Conservation (phyloP, 2,797 vertebrate genomes). For the Paratrypauchen microcephalus region DNA sequence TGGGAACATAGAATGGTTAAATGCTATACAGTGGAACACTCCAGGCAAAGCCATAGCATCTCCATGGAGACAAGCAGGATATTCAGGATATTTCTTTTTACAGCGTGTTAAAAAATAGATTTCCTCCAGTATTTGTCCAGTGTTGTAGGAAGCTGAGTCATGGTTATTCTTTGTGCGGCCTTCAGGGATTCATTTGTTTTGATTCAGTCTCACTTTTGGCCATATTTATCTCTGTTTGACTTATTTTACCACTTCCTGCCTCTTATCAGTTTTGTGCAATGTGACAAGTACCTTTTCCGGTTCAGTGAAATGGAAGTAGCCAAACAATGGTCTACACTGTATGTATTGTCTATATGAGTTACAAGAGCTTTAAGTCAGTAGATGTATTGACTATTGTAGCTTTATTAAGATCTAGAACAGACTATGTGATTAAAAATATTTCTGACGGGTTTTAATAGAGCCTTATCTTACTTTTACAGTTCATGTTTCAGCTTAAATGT, state of each 20-base stretch:
- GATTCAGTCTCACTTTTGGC: neutral
- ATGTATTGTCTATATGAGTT: neutral
- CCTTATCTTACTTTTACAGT: too few species aligned
- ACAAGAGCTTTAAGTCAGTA: neutral
- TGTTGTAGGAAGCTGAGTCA: neutral
- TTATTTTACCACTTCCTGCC: neutral
- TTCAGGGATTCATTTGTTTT: neutral
- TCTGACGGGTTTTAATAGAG: neutral
- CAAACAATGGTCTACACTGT: neutral
- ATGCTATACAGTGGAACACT: too few species aligned
- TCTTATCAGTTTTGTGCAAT: neutral
- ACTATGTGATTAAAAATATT: too few species aligned
- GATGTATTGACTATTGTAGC: neutral
- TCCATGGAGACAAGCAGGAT: too few species aligned
- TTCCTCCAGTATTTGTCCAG: neutral
- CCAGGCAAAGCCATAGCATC: too few species aligned
- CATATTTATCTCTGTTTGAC: neutral
- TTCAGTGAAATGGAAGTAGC: neutral
- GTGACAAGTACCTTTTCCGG: constrained; percentile 6
- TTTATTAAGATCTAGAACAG: neutral
- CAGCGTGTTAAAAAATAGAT: neutral
- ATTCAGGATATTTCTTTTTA: neutral
- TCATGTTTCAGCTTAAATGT: too few species aligned
- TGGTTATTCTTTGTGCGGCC: neutral
- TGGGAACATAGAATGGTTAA: too few species aligned